Base-by-base conservation (phyloP, 2,888 invertebrate species). In the Iphiclides podalirius region DNA sequence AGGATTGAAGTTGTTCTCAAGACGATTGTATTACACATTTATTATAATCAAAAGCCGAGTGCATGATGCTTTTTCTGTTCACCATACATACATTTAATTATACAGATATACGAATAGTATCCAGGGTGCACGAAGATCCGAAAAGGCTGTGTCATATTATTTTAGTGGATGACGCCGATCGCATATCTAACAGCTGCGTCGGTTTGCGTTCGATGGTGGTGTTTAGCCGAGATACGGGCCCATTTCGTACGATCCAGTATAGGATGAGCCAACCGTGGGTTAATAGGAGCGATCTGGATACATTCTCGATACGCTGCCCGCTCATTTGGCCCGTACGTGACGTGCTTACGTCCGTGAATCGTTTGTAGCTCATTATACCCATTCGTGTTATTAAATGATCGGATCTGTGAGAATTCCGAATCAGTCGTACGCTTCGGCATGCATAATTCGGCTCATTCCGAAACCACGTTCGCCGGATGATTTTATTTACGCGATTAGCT, bases 121-220 rank as follows among this genome's bases (percentile, higher is more conserved):
- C 41, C 52, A 47, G 74, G 76, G 70, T 69, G 67, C 70, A 66
- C 70, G 72, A 67, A 72, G 74, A 78, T 74, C 79, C 78, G 74
- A 85, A 88, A 87, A 64, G 85, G 86, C 87, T 87, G 79, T 86
- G 87, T 87, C 88, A 87, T 87, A 87, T 86, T 86, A 86, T 86
- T 86, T 87, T 84, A 88, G 87, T 82, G 87, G 85, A 79, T 84
- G 83, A 83, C 81, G 80, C 75, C 75, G 79, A 69, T 75, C 78
- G 72, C 67, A 72, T 73, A 75, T 74, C 81, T 81, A 83, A 80
- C 85, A 87, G 84, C 86, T 88, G 87, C 86, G 75, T 71, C 70
- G 67, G 67, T 68, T 63, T 52, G 54, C 60, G 57, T 63, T 67
- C 83, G 79, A 88, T 88, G 83, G 87, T 79, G 85, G 87, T 88